Conservation (phyloP, 2,113 vertebrate species). For the Falcunculus frontatus region DNA sequence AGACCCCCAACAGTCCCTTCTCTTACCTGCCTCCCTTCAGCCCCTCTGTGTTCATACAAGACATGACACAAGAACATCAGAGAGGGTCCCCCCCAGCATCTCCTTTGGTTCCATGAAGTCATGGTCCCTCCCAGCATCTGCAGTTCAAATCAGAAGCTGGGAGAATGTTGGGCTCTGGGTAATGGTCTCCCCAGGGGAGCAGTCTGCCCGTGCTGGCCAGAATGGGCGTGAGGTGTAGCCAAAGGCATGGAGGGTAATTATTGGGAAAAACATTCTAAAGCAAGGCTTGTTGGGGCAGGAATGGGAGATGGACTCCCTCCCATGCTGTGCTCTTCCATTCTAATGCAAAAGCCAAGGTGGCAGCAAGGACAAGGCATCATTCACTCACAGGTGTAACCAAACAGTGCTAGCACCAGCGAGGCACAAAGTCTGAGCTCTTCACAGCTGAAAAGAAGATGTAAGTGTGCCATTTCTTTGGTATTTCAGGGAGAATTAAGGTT, state of each 20-base stretch:
- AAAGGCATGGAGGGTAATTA: not conserved
- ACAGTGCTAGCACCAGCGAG: not conserved
- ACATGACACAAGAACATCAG: not conserved
- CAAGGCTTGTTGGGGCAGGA: not conserved
- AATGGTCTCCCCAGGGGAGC: not conserved
- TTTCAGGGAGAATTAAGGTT: not conserved
- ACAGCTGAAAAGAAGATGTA: not conserved
- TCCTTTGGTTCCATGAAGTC: not conserved
- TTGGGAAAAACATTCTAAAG: not conserved
- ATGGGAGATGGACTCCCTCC: not conserved
- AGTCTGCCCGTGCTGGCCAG: not conserved
- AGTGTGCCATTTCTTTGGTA: not conserved
- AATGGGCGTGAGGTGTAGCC: not conserved
- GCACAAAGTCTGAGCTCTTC: not conserved
- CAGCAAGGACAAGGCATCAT: rapidly evolving
- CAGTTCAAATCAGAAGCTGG: not conserved
- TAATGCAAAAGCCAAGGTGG: not conserved
- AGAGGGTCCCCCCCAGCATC: not conserved
- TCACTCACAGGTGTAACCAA: not conserved
- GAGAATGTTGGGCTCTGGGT: not conserved
- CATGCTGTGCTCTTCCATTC: not conserved
- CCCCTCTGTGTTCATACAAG: not conserved
- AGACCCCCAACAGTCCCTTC: not conserved
- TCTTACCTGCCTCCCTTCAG: not conserved
- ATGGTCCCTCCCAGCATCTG: not conserved